A percentile compares a stretch with the other conserved stretches of the same genome.
phyloP scores from a whole-genome alignment of 2,888 invertebrate species.

The Reticulitermes lucifugus region DNA sequence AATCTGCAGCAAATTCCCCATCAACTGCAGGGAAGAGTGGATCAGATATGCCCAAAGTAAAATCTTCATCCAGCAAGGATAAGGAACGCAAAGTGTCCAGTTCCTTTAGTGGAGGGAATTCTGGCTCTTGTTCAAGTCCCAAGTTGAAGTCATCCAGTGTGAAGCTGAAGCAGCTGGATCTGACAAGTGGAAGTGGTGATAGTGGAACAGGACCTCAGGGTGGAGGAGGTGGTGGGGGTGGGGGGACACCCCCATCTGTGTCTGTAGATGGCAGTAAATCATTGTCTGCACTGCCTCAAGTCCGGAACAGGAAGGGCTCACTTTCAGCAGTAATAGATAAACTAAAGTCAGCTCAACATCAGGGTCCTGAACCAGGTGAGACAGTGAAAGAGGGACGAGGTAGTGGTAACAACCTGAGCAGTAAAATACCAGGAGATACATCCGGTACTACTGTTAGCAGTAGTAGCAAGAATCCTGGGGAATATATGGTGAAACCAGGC shows the following conservation, averaged over 20 bases:
- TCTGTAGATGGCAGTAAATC: constrained; percentile 72
- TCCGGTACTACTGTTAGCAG: constrained; percentile 58
- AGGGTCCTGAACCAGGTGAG: constrained; percentile 67
- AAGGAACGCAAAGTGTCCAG: constrained; percentile 68
- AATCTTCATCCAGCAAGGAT: constrained; percentile 60
- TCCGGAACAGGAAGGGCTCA: constrained; percentile 78
- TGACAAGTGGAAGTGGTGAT: constrained; percentile 39
- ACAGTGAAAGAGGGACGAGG: constrained; percentile 48
- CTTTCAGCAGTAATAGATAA: constrained; percentile 91
- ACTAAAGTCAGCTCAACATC: constrained; percentile 80
- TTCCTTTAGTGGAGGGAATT: constrained; percentile 50
- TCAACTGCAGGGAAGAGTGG: constrained; percentile 46
- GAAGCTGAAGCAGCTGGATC: constrained; percentile 76
- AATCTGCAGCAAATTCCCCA: constrained; percentile 73
- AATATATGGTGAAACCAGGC: constrained; percentile 91
- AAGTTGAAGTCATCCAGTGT: constrained; percentile 74
- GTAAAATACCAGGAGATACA: constrained; percentile 59
- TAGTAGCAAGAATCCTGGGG: constrained; percentile 74
- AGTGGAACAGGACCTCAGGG: constrained; percentile 55
- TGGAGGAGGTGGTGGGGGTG: constrained; percentile 52
- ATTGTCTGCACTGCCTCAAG: constrained; percentile 67
- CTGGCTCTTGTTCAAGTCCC: constrained; percentile 72
- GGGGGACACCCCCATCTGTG: constrained; percentile 67
- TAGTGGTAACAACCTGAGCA: constrained; percentile 56
- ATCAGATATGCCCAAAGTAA: constrained; percentile 45